Base-by-base conservation (phyloP, 2,888 invertebrate genomes). In the Malacosoma neustria region DNA sequence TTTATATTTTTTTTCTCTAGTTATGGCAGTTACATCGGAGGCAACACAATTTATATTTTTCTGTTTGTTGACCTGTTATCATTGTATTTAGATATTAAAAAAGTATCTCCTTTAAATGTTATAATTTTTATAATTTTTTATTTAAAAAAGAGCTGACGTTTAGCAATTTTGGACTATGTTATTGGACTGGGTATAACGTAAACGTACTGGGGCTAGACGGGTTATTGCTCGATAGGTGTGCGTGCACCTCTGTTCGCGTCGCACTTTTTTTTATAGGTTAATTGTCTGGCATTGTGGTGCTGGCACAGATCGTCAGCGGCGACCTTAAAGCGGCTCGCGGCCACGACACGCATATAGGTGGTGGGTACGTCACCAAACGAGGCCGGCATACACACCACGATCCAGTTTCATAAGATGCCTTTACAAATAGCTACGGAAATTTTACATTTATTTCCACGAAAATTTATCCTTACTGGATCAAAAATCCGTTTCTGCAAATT, bases 221-320 rank as follows among this genome's bases (percentile, higher is more conserved):
- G 72, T 76, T 79, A 72, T 73, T 79, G 73, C 70, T 71, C 72
- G 61, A 70, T 60, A 60, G 57, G 67, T 67, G 59, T 71, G 61
- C 64, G n/a, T n/a, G n/a, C n/a, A n/a, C 2, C 5, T 22, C 5
- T 3, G 70, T 69, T 70, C 59, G 60, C 65, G 51, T 60, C 68
- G 62, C 59, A 72, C 70, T 74, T 71, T 79, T n/a, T n/a, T 76
- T 81, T 80, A 81, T 81, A 80, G 79, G 79, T 76, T 84, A 82
- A 85, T 82, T 79, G 76, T 66, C 75, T 76, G 73, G 76, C 79
- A 84, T 82, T 79, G 84, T 84, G 64, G 72, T 72, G 74, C 75
- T 81, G 80, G 81, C 77, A 81, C 73, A 77, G 70, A 75, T 76
- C 68, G 72, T 55, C 72, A 73, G 66, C 71, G 65, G 65, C 81